These are phyloP conservation scores for Halocaridina rubra DNA, from an alignment of 2,888 invertebrate species.

Conservation along the genomic window DNA sequence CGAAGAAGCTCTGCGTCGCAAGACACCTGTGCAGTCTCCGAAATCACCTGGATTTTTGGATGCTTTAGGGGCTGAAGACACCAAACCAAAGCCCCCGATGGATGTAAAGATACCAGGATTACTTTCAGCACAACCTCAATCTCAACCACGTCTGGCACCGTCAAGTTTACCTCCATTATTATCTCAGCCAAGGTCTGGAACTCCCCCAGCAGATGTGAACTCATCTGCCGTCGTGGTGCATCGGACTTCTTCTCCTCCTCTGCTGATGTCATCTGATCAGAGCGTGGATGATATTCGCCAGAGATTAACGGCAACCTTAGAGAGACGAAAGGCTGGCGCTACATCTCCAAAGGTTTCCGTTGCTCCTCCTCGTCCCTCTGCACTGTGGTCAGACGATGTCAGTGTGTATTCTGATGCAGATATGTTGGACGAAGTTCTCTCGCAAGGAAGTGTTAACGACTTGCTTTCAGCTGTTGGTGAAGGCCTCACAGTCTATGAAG, in stretches of 20 bases:
- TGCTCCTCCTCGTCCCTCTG: neutral
- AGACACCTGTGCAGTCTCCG: constrained; percentile 34
- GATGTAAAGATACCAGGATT: constrained; percentile 10
- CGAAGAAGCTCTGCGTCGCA: constrained; percentile 43
- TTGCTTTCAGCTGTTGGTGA: constrained; percentile 59
- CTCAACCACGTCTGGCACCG: constrained; percentile 23
- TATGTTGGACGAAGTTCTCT: constrained; percentile 59
- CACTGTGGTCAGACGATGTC: constrained; percentile 58
- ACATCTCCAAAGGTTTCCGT: neutral
- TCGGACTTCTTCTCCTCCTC: neutral
- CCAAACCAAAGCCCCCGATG: constrained; percentile 30
- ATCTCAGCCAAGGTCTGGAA: neutral
- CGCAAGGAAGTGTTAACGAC: constrained; percentile 62
- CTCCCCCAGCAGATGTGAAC: neutral
- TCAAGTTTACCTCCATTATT: constrained; percentile 25
- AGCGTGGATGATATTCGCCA: constrained; percentile 55
- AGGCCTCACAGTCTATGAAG: constrained; percentile 60
- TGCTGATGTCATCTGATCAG: constrained; percentile 39
- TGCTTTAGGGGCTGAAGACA: constrained; percentile 2
- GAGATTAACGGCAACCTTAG: constrained; percentile 50
- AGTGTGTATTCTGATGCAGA: constrained; percentile 61
- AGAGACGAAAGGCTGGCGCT: constrained; percentile 23
- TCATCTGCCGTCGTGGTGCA: neutral
- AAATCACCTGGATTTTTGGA: constrained; percentile 26
- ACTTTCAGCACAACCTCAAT: neutral